These are phyloP conservation scores for Coregonus sp. DNA, from an alignment of 2,797 vertebrate genomes.

Conservation along the genomic window DNA sequence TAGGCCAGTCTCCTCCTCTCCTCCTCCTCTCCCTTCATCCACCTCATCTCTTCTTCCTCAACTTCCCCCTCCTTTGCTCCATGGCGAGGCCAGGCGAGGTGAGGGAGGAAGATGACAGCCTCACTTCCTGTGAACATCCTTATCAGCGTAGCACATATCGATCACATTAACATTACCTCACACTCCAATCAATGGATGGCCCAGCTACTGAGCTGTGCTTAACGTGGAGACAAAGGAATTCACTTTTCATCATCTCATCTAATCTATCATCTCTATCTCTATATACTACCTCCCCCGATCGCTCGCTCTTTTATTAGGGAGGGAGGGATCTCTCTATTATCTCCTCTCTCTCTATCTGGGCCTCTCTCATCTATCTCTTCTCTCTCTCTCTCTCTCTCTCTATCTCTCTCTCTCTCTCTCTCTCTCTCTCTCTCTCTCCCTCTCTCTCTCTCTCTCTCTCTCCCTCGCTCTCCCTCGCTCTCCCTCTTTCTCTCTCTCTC, in stretches of 20 bases:
- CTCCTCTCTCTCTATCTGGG: no score
- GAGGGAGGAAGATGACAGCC: constrained; percentile 48
- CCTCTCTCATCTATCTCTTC: no score
- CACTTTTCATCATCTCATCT: constrained; percentile 47
- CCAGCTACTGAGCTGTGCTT: constrained; percentile 68
- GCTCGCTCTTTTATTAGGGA: no score
- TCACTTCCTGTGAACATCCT: constrained; percentile 66
- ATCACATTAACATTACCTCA: constrained; percentile 79
- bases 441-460: no score
- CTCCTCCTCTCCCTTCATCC: neutral
- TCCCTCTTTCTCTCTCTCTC: neutral
- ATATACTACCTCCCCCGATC: no score
- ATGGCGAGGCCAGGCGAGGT: constrained; percentile 28
- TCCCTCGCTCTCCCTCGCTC: neutral
- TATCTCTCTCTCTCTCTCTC: no score
- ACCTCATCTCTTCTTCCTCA: neutral
- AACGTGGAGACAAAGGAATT: constrained; percentile 61
- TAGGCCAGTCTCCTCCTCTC: neutral
- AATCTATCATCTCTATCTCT: constrained; percentile 6
- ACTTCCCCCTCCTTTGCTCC: constrained; percentile 6
- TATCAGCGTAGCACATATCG: constrained; percentile 69
- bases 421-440: no score
- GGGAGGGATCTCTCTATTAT: no score
- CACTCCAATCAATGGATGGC: constrained; percentile 73
- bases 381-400: no score